Evolutionary conservation across 2,888 invertebrate genomes (phyloP), one percentile per base, ranked within the genome.

Genomic region (Heliconius ethilla): DNA sequence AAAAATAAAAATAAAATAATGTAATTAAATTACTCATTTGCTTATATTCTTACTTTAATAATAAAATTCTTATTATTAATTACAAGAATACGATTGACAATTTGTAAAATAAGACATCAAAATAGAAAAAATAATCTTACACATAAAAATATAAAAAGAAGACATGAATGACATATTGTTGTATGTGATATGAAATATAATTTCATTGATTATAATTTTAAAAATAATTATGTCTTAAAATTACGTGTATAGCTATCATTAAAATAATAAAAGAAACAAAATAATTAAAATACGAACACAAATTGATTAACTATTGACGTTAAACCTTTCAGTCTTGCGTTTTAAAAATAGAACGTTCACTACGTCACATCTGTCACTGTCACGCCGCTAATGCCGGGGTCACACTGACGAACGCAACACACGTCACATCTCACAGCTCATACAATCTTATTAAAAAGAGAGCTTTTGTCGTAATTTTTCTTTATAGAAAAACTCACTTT

Each of bases 261-360:
- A 59, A 10, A 63, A 45, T 62, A 63, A 62, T 63, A 40, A 75
- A n/a, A 40, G 33, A 70, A 76, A 72, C 9, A 62, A 62, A 75
- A 77, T 51, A 27, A 66, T 70, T 55, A 55, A 70, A 75, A 45
- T 55, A 78, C 72, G 78, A 78, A 76, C 75, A 78, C 78, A 78
- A 75, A 66, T 65, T 55, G 51, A 74, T 63, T 77, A 65, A 76
- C 65, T 55, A 67, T 79, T 75, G 78, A 78, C 72, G 75, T 75
- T 75, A 62, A 66, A 59, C 70, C 72, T 59, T 74, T 80, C 80
- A 80, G 80, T 80, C 80, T 80, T 80, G 67, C 74, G 65, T 75
- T 63, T 76, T 80, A 25, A 69, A 69, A 45, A 69, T 76, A 77
- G 59, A 75, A 78, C 78, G 69, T 77, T 75, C 72, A 22, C 73